Base-by-base conservation (phyloP, 2,113 vertebrate species). In the Pluvianellus socialis region DNA sequence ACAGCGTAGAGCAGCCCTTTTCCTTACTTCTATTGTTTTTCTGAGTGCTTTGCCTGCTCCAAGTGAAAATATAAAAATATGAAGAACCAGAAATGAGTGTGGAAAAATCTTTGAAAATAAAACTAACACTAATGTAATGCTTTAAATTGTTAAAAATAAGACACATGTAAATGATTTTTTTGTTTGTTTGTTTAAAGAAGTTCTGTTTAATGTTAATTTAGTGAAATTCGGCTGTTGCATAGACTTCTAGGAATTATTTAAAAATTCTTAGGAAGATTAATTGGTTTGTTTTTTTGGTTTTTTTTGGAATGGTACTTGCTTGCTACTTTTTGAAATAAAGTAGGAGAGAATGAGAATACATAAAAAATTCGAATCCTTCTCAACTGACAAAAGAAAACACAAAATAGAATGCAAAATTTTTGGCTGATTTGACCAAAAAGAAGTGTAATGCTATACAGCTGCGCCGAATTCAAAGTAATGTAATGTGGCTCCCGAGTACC, bases 231-330 rank as follows among this genome's bases (percentile, higher is more conserved):
- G 40, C 90, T 55, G 59, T 86, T 96, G 63, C 67, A 95, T 92
- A 93, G 94, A 94, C 88, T 97, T 96, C 90, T 93, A 97, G 86
- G 96, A 94, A 96, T 92, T 92, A 94, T 71, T 67, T 94, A 86
- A 96, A 94, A 67, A 90, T 93, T 96, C 95, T 91, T 74, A 83
- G 75, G 88, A 96, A 94, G 88, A 92, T 94, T 77, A 94, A 96
- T 86, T 92, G 71, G 66, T 49, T 85, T 89, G 86, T 94, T 85
- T 89, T 90, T 94, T 94, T 85, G 86, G 86, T 94, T 85, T 89
- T 90, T 94, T 96, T 93, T 96, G 30, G 70, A 95, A 73, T 50
- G 23, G 75, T 83, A 58, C 56, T 89, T 63, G 42, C 90, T 91
- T 91, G 80, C 81, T 93, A 88, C 66, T 96, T 94, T 93, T 90